Evolutionary conservation across 2,888 invertebrate genomes (phyloP).

Genomic region (Drosophila vallismaia): DNA sequence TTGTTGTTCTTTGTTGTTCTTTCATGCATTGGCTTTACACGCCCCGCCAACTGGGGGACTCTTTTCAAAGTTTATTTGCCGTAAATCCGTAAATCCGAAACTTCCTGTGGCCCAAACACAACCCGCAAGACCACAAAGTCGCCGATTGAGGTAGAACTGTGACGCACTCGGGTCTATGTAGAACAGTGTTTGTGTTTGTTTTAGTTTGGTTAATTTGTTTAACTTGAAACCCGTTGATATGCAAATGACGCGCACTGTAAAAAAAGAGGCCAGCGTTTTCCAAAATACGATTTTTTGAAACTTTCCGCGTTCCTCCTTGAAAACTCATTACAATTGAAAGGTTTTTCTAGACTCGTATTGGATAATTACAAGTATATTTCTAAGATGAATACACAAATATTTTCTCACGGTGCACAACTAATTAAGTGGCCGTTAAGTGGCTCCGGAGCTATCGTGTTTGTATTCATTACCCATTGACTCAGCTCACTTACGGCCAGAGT

Average conservation of each 20-base stretch:
- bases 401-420: slow-evolving; percentile 59
- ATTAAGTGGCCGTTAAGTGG: slow-evolving; percentile 62
- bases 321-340: no score
- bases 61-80: slow-evolving; percentile 61
- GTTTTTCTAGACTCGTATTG: no score
- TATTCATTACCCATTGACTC: slow-evolving; percentile 56
- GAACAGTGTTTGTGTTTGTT: slow-evolving; percentile 2
- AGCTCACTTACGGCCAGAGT: slow-evolving; percentile 55
- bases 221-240: slow-evolving; percentile 46
- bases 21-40: slow-evolving; percentile 58
- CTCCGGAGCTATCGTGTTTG: slow-evolving; percentile 32
- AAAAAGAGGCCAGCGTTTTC: background rate
- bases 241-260: slow-evolving; percentile 24
- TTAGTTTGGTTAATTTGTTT: slow-evolving; percentile 42
- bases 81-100: slow-evolving; percentile 52
- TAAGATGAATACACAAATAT: background rate
- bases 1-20: slow-evolving; percentile 30
- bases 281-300: background rate
- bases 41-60: slow-evolving; percentile 54
- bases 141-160: slow-evolving; percentile 13
- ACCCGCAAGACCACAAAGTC: no score
- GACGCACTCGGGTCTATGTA: slow-evolving; percentile 24
- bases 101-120: slow-evolving; percentile 54
- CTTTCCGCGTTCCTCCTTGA: no score
- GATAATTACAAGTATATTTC: background rate